Percentiles rank a stretch among this genome's conserved stretches.
phyloP scores from a whole-genome alignment of 2,888 invertebrate genomes.

The Odontocolon sp. region DNA sequence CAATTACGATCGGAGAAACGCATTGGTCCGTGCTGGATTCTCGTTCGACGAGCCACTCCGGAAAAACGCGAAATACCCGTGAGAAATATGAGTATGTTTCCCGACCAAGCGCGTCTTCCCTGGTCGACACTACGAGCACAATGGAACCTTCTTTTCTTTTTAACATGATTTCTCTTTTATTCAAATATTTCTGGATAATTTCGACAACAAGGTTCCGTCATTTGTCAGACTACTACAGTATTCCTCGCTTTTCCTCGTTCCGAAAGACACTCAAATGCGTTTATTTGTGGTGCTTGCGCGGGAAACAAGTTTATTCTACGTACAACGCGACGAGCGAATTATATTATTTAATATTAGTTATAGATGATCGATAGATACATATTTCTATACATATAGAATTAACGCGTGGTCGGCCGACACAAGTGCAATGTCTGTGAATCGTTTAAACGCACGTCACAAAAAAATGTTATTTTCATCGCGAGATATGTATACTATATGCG shows the following conservation, averaged over 20 bases:
- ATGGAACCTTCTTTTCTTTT: neutral
- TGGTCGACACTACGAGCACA: constrained; percentile 7
- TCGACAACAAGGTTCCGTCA: neutral
- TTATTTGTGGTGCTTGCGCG: constrained; percentile 26
- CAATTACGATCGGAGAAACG: constrained; percentile 12
- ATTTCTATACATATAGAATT: constrained; percentile 49
- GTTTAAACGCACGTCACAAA: constrained; percentile 19
- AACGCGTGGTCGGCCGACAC: constrained; percentile 51
- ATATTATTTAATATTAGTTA: constrained; percentile 43
- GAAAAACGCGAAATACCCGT: neutral
- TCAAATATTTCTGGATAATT: neutral
- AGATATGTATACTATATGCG: constrained; percentile 17
- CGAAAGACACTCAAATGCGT: constrained; percentile 11
- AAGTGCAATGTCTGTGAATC: constrained; percentile 57
- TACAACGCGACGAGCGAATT: constrained; percentile 37
- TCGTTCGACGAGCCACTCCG: neutral
- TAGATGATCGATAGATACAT: constrained; percentile 42
- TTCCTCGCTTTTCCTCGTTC: constrained; percentile 17
- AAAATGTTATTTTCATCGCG: constrained; percentile 43
- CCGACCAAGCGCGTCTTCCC: constrained; percentile 2
- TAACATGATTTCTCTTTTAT: neutral
- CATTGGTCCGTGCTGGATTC: constrained; percentile 5
- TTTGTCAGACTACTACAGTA: constrained; percentile 22
- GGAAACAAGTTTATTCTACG: constrained; percentile 33
- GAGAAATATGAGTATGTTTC: neutral